Conservation (phyloP, 2,797 vertebrate genomes). For the Taenioides sp. region DNA sequence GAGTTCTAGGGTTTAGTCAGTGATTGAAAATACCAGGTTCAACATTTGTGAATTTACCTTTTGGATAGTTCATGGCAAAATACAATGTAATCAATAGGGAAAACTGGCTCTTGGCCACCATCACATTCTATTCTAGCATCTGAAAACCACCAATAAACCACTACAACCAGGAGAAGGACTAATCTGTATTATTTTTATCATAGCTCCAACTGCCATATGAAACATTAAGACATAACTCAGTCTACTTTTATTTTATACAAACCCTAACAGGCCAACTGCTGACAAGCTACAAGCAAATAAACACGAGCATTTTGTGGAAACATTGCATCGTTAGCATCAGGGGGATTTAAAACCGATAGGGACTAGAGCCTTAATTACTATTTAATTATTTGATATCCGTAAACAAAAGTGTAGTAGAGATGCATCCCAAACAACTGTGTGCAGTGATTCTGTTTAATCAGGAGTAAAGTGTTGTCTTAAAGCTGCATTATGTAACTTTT, state of each 20-base stretch:
- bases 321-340: background rate
- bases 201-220: background rate
- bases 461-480: too few relatives aligned
- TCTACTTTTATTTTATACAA: background rate
- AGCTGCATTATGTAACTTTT: too few relatives aligned
- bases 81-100: too few relatives aligned
- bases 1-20: too few relatives aligned
- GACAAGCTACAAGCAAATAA: background rate
- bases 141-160: constrained; percentile 26
- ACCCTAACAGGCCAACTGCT: background rate
- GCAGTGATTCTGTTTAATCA: background rate
- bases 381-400: background rate
- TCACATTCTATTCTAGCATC: too few relatives aligned
- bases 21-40: too few relatives aligned
- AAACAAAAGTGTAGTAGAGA: background rate
- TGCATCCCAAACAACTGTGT: background rate
- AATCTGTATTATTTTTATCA: background rate
- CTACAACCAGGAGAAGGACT: constrained; percentile 36
- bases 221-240: background rate
- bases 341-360: background rate
- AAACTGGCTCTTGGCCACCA: too few relatives aligned
- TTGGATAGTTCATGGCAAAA: too few relatives aligned
- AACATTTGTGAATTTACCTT: too few relatives aligned
- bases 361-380: background rate
- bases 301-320: background rate